Evolutionary conservation across 2,113 vertebrate genomes (phyloP).

Genomic region (Geococcyx californianus): DNA sequence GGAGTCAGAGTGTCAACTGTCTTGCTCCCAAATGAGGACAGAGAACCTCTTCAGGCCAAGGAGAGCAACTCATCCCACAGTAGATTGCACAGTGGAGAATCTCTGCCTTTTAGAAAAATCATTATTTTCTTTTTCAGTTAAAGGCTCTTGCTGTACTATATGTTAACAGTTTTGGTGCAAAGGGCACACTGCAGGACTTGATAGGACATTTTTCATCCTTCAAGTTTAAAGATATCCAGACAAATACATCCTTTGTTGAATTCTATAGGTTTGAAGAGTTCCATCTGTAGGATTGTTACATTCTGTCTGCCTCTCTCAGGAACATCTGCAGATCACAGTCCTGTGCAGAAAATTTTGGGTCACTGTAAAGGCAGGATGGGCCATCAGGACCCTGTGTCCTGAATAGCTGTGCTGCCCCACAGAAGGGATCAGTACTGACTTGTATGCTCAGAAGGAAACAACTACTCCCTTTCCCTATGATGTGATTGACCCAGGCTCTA

Average conservation of each 20-base stretch:
- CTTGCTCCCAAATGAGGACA: neutral
- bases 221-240: neutral
- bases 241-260: neutral
- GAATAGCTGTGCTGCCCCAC: neutral
- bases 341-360: neutral
- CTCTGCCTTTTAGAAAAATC: neutral
- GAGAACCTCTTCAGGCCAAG: neutral
- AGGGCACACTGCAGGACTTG: neutral
- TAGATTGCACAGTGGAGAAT: neutral
- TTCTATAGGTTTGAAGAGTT: neutral
- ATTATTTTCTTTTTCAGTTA: neutral
- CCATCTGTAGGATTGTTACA: neutral
- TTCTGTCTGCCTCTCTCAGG: neutral
- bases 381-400: neutral
- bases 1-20: neutral
- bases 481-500: neutral
- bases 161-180: neutral
- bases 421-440: neutral
- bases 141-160: neutral
- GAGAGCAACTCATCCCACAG: neutral
- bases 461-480: neutral
- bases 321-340: neutral
- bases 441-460: neutral
- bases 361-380: neutral
- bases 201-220: neutral